Conservation (phyloP, 1,140 invertebrate species). For the Drosophila pandora region DNA sequence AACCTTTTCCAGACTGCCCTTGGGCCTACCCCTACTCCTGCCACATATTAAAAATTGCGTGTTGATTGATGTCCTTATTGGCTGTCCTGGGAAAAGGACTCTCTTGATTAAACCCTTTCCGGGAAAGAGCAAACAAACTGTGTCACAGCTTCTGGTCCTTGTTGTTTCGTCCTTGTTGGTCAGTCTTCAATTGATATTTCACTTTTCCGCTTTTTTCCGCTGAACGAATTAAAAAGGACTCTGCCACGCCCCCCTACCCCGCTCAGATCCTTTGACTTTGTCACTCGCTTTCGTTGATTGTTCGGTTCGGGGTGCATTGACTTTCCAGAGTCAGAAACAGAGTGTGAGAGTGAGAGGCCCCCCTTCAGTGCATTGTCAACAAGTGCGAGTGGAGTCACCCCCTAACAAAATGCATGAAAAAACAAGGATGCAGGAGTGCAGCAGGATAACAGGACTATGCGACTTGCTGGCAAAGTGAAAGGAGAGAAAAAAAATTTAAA, state of each 20-base stretch:
- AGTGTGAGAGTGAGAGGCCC: no score
- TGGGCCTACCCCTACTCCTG: no score
- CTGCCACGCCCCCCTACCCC: not conserved
- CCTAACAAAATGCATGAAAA: slow-evolving; percentile 9
- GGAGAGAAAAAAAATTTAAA: slow-evolving; percentile 2
- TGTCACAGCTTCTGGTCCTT: no score
- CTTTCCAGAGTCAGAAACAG: slow-evolving; percentile 21
- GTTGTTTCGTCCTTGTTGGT: no score
- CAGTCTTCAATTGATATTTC: slow-evolving; percentile 11
- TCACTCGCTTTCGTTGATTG: slow-evolving; percentile 59
- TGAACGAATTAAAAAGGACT: slow-evolving; percentile 8
- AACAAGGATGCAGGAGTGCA: not conserved
- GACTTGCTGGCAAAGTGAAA: slow-evolving; percentile 13
- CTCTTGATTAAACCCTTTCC: no score
- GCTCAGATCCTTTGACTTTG: slow-evolving; percentile 16
- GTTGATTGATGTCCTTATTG: no score
- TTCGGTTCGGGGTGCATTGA: slow-evolving; percentile 52
- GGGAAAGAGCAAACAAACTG: no score
- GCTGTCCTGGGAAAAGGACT: no score
- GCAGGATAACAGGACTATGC: not conserved
- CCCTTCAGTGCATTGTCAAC: slow-evolving; percentile 46
- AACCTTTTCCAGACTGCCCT: no score
- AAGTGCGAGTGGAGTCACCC: slow-evolving; percentile 40
- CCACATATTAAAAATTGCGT: no score
- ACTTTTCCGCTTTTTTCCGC: not conserved